Base-by-base conservation (phyloP, 2,797 vertebrate species). In the Aplochiton taeniatus region DNA sequence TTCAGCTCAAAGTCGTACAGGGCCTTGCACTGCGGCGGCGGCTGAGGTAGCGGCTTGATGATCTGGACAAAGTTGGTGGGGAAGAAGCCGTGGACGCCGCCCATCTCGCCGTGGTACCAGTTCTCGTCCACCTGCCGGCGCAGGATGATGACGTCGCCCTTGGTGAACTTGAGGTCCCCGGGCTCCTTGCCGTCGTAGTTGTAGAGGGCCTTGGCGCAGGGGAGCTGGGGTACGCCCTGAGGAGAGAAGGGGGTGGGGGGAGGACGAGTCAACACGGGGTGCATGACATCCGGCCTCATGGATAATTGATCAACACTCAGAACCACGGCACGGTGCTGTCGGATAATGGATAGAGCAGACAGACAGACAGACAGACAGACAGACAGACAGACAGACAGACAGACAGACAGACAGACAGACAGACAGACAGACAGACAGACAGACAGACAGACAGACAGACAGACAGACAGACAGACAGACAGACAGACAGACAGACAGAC, bases 1-100 rank as follows among this genome's bases (percentile, higher is more conserved):
- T 97, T 98, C 20, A 99, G 94, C 93, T 98, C 97, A 76, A 99
- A 99, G 91, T 99, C 98, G 74, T 99, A 99, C 78, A 99, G 94
- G 74, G 96, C 98, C 89, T 96, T 98, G 92, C 98, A 99, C 91
- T 99, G 98, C 74, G 98, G 97, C 0, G 96, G 96, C 1, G 97
- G 96, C 72, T 96, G 96, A 74, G 96, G 96, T 87, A 98, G 93
- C 20, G 97, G 95, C 85, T 98, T 98, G 85, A 98, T 94, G 81
- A 98, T 95, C 89, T 99, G 98, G 77, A 99, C 98, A 17, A 98
- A 99, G 90, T 95, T 99, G 73, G 96, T 97, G 79, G 98, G 98
- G 86, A 99, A 99, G 86, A 99, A 99, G 83, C 97, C 97, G 46
- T 98, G 97, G 67, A 96, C 83, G 9, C 96, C 96, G 0, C 93